phyloP scores from a whole-genome alignment of 2,888 invertebrate species.

The Dicranocentrus wangi region DNA sequence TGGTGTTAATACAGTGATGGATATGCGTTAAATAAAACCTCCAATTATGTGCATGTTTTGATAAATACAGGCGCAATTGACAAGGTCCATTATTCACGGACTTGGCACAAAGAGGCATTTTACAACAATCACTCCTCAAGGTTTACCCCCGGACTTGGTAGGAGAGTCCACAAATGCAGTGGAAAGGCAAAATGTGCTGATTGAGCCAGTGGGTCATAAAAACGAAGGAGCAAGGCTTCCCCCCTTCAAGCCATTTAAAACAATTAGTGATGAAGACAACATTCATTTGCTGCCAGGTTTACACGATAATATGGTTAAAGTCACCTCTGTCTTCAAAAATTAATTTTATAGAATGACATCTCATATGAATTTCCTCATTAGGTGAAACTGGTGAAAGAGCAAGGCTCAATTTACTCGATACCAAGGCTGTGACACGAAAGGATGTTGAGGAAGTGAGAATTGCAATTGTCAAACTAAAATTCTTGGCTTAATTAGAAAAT shows the following conservation, averaged over 20 bases:
- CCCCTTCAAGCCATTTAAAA: conserved; percentile 56
- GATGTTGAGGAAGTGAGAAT: conserved; percentile 28
- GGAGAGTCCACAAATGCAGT: neutral
- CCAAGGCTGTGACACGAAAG: conserved; percentile 25
- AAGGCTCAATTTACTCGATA: conserved; percentile 33
- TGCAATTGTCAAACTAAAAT: neutral
- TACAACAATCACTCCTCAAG: conserved; percentile 46
- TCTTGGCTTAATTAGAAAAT: too few species aligned
- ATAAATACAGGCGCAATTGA: conserved; percentile 1
- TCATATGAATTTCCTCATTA: too few species aligned
- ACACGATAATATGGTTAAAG: neutral
- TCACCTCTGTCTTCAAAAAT: neutral
- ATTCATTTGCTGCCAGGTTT: conserved; percentile 51
- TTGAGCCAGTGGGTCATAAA: conserved; percentile 16
- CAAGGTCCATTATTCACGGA: neutral
- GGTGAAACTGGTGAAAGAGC: conserved; percentile 51
- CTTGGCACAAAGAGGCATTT: conserved; percentile 18
- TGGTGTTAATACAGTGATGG: neutral
- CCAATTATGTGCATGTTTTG: neutral
- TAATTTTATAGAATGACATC: neutral
- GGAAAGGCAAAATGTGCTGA: conserved; percentile 27
- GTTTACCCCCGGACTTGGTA: conserved; percentile 50
- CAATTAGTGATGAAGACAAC: conserved; percentile 58
- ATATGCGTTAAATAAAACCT: neutral
- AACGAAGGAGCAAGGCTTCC: conserved; percentile 49